phyloP scores from a whole-genome alignment of 2,797 vertebrate genomes.

The Bryconaethiops microstoma region DNA sequence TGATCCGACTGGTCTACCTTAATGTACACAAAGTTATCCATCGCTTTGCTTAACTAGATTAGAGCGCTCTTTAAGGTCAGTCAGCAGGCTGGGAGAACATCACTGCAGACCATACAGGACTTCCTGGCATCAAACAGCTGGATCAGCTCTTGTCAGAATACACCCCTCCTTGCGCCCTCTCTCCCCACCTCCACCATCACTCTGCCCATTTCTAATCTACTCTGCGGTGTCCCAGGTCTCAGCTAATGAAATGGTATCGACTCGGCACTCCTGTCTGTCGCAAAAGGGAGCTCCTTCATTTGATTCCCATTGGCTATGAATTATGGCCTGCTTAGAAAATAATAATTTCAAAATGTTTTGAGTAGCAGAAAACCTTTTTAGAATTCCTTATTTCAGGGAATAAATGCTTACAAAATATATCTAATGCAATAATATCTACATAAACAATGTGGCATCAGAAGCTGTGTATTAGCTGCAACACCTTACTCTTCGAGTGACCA shows the following conservation, averaged over 20 bases:
- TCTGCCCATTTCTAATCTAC: conserved; percentile 53
- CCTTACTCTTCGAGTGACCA: too few relatives aligned
- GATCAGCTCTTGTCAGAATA: conserved; percentile 53
- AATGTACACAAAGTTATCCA: conserved; percentile 61
- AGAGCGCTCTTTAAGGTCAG: conserved; percentile 54
- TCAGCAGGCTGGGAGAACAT: conserved; percentile 49
- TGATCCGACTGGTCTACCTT: conserved; percentile 60
- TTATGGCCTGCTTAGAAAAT: neutral
- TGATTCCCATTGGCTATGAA: conserved; percentile 37
- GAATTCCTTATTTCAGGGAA: neutral
- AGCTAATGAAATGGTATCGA: conserved; percentile 61
- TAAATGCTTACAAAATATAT: neutral
- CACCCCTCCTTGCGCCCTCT: conserved; percentile 20
- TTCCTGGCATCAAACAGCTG: conserved; percentile 51
- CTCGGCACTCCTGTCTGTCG: conserved; percentile 46
- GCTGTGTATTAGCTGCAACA: too few relatives aligned
- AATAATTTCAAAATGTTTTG: neutral
- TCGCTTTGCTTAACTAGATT: conserved; percentile 61
- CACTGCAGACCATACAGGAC: conserved; percentile 46
- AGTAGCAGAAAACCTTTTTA: neutral
- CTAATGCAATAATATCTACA: too few relatives aligned
- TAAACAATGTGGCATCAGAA: too few relatives aligned
- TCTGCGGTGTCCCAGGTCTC: conserved; percentile 43
- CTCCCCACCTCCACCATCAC: neutral
- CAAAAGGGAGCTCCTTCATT: conserved; percentile 47